phyloP scores from a whole-genome alignment of 2,113 vertebrate species.

The Macrotis lagotis region DNA sequence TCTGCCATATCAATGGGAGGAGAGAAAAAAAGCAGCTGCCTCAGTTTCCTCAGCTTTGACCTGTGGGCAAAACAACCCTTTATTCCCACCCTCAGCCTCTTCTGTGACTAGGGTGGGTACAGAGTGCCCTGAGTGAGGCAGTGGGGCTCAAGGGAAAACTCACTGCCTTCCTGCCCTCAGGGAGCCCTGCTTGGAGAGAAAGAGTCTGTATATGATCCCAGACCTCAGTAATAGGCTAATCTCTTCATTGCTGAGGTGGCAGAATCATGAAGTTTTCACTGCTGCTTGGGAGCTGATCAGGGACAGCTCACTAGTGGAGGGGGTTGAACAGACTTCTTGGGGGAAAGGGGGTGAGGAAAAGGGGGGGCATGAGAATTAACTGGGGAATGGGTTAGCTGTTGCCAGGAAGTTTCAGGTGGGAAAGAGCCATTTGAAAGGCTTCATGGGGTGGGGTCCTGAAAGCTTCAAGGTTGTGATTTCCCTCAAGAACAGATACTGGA shows the following conservation, averaged over 20 bases:
- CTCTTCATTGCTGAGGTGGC: conserved; percentile 60
- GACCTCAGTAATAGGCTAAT: conserved; percentile 60
- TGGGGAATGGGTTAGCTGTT: background rate
- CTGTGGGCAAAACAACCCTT: conserved; percentile 7
- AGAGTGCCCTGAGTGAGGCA: background rate
- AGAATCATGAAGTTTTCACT: conserved; percentile 21
- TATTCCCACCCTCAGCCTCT: conserved; percentile 11
- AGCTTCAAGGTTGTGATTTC: conserved; percentile 64
- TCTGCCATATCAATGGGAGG: background rate
- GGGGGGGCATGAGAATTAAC: no score
- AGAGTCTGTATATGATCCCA: background rate
- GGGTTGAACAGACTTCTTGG: background rate
- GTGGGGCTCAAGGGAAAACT: conserved; percentile 6
- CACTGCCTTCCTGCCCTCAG: conserved; percentile 30
- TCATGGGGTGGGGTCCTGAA: background rate
- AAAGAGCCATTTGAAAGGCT: conserved; percentile 25
- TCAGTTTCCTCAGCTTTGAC: conserved; percentile 44
- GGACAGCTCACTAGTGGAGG: conserved; percentile 46
- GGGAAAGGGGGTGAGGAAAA: background rate
- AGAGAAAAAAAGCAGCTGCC: conserved; percentile 9
- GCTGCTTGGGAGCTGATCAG: conserved; percentile 32
- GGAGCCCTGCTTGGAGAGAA: conserved; percentile 14
- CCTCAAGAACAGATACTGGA: conserved; percentile 63
- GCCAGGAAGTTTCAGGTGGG: background rate
- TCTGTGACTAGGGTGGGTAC: background rate